phyloP scores from a whole-genome alignment of 1,140 invertebrate genomes.

The Sycobia sp. region DNA sequence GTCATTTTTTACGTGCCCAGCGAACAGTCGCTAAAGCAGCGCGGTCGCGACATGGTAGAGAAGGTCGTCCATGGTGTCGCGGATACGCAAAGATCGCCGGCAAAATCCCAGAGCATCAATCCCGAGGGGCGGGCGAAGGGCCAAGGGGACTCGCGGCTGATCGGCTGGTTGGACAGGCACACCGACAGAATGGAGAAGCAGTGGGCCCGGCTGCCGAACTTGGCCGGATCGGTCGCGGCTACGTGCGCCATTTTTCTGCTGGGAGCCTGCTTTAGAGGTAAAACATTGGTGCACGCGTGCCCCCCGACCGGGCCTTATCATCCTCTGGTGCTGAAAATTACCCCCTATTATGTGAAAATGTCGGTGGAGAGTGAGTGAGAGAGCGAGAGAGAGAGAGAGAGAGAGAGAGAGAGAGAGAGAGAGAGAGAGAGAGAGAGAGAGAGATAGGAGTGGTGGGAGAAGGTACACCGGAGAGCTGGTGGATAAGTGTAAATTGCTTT shows the following conservation, averaged over 20 bases:
- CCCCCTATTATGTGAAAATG: no score
- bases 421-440: no score
- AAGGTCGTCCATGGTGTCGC: no score
- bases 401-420: neutral
- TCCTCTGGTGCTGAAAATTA: no score
- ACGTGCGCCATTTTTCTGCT: conserved; percentile 66
- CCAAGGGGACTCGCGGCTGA: neutral
- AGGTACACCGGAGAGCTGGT: neutral
- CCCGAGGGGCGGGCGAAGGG: neutral
- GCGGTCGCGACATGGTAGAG: no score
- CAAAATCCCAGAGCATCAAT: no score
- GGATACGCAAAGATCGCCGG: no score
- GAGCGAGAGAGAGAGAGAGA: no score
- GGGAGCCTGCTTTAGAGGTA: conserved; percentile 66
- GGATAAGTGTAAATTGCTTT: no score
- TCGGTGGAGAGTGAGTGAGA: neutral
- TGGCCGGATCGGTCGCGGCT: conserved; percentile 60
- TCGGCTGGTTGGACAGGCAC: conserved; percentile 63
- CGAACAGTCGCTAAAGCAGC: no score
- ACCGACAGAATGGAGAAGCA: conserved; percentile 61
- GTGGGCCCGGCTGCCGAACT: conserved; percentile 62
- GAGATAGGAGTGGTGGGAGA: neutral
- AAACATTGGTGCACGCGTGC: neutral
- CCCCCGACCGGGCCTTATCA: neutral
- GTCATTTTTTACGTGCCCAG: no score